These are phyloP conservation scores for Ornithorhynchus anatinus DNA, from an alignment of 2,113 vertebrate species.

Conservation along the genomic window DNA sequence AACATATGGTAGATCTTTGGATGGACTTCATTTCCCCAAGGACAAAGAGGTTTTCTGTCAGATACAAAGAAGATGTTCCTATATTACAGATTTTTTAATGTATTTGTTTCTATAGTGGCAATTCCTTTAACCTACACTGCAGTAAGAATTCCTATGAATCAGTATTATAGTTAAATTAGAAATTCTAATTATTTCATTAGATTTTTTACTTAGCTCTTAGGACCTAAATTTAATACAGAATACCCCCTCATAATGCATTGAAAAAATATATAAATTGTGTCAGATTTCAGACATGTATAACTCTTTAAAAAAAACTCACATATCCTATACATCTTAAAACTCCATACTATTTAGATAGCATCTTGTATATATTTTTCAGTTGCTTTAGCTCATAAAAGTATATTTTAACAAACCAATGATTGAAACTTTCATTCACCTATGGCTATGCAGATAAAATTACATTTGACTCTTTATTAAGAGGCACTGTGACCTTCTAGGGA, in stretches of 20 bases:
- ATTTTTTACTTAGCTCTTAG: too few species aligned
- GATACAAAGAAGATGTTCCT: constrained; percentile 28
- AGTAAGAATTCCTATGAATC: too few species aligned
- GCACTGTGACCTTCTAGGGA: neutral
- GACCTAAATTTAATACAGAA: too few species aligned
- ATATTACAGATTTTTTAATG: neutral
- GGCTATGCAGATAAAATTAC: neutral
- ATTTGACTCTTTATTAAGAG: neutral
- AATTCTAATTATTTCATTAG: too few species aligned
- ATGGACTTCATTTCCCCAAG: neutral
- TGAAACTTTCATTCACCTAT: too few species aligned
- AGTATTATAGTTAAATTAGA: too few species aligned
- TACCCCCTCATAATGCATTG: too few species aligned
- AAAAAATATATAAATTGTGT: neutral
- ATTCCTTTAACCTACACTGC: neutral
- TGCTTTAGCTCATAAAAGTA: neutral
- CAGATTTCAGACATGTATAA: neutral
- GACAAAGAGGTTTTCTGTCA: constrained; percentile 8
- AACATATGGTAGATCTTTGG: constrained; percentile 4
- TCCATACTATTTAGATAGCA: neutral
- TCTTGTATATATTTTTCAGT: neutral
- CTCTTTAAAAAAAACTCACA: neutral
- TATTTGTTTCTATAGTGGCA: neutral
- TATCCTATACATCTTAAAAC: too few species aligned
- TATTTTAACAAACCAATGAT: too few species aligned